Evolutionary conservation across 2,797 vertebrate genomes (phyloP).

Genomic region (Chaetophractus vellerosus): DNA sequence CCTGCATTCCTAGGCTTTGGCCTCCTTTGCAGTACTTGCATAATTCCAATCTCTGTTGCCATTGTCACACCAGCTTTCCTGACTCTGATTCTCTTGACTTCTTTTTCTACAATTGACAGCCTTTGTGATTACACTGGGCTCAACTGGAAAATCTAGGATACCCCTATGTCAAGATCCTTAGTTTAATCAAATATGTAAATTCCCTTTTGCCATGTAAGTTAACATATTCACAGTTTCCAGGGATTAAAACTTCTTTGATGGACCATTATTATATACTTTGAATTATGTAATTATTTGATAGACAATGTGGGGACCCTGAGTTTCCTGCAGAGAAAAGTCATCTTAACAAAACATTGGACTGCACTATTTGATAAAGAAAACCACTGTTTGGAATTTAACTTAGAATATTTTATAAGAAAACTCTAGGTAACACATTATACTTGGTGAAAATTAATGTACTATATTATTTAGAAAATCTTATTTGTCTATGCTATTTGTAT

Average conservation of each 20-base stretch:
- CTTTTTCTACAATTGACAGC: neutral
- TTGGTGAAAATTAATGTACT: slow-evolving; percentile 32
- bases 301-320: neutral
- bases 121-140: neutral
- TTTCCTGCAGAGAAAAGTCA: neutral
- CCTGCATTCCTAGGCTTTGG: neutral
- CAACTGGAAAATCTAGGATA: neutral
- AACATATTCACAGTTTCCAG: neutral
- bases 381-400: neutral
- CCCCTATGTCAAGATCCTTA: neutral
- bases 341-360: neutral
- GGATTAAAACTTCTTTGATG: neutral
- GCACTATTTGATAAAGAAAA: neutral
- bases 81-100: neutral
- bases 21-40: neutral
- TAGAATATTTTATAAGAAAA: neutral
- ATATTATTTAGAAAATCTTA: neutral
- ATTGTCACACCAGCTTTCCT: neutral
- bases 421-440: neutral
- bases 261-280: neutral
- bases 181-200: neutral
- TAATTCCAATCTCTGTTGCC: neutral
- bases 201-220: neutral
- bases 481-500: neutral
- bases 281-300: neutral